Base-by-base conservation (phyloP, 2,113 vertebrate genomes). In the Oophaga pumilio region DNA sequence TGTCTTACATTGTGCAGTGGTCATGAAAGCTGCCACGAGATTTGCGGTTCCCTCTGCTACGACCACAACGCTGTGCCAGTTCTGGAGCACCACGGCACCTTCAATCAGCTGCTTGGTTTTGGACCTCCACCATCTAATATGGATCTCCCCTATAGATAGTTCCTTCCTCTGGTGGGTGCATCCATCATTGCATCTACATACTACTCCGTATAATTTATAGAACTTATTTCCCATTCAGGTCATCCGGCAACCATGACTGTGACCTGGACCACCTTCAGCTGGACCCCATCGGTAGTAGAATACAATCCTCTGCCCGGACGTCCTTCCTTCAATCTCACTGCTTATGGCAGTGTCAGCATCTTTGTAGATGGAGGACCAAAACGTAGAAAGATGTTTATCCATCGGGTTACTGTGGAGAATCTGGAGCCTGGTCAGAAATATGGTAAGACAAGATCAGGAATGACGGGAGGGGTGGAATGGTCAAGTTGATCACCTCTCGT, bases 201-300 rank as follows among this genome's bases (percentile, higher is more conserved):
- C 20, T 79, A 12, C 12, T 76, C 9, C 6, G 6, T 14, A 76
- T 8, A 9, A 56, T 56, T 56, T 56, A 9, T 9, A 56, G 53
- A 56, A 56, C 9, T 20, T 62, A 15, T 71, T 49, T 50, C 20
- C 4, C 10, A 53, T 6, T 76, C 92, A 96, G 96, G 93, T 60
- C 90, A 91, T 6, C 90, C 94, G 0, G 91, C 93, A 17, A 94
- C 94, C 64, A 97, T 97, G 95, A 91, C 92, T 0, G 94, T 97
- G 43, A 97, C 96, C 56, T 98, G 96, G 97, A 97, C 94, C 53
- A 97, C 96, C 0, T 94, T 94, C 86, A 92, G 90, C 26, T 89
- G 92, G 22, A 92, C 96, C 0, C 90, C 88, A 17, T 96, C 95
- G 0, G 80, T 90, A 18, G 96, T 97, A 84, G 94, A 96, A 91